Evolutionary conservation across 2,797 vertebrate species (phyloP), one percentile per base, ranked within the genome.

Genomic region (Xerus rutilus): DNA sequence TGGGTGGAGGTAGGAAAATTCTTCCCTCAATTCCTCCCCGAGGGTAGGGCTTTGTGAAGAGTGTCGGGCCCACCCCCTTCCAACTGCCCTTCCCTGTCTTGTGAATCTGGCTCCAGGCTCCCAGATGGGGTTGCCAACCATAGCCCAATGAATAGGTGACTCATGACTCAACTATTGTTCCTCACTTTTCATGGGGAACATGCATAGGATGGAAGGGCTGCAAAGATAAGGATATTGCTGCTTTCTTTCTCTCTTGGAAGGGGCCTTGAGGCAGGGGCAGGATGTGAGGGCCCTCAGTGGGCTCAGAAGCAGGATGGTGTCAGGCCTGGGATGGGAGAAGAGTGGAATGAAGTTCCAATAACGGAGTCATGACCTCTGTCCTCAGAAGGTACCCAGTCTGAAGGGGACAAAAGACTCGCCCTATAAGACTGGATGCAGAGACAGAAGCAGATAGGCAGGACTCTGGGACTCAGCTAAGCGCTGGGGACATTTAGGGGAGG

Each of bases 111-210:
- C 91, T 96, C 47, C 1, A 17, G 11, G 32, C 89, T 94, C 73
- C 81, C 74, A 7, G 70, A 59, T 14, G 47, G 62, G 57, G 92
- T 86, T 83, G 95, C 94, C 97, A 97, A 73, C 94, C n/a, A 18
- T 20, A n/a, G 23, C 82, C 86, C 28, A 45, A n/a, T 91, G 96
- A 94, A 91, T 62, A 90, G n/a, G 35, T 97, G 97, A 97, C 85
- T 97, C 97, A 97, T 2, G 30, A 25, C 59, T 72, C 82, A 93
- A 39, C 49, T 82, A 95, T 92, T 21, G 90, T 87, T 94, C 47
- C 62, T 91, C 14, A 39, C 8, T 11, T 62, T 93, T 59, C 91
- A 86, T 91, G 86, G 39, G 47, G 94, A 95, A 54, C 23, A 86
- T 0, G 13, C 83, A 91, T 5, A 74, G 67, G 39, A 47, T 69